A percentile compares a stretch with the other conserved stretches of the same genome.
These are phyloP conservation scores for Clarias laeviceps DNA, from an alignment of 2,797 vertebrate species.

Conservation along the genomic window DNA sequence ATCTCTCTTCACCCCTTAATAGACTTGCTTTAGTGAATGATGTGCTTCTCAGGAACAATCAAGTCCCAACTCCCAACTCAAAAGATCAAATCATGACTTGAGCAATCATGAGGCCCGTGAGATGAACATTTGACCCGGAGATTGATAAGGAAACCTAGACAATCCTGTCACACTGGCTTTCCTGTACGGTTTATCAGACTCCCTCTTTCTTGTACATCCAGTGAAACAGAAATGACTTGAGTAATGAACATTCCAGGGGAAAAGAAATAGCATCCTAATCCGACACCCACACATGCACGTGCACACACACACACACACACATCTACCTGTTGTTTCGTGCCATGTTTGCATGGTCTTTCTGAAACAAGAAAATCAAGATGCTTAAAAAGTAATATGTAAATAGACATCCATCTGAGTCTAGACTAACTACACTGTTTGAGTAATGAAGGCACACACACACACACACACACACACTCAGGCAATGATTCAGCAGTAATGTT, in stretches of 20 bases:
- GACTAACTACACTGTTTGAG: neutral
- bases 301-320: neutral
- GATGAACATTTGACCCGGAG: neutral
- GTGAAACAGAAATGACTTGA: neutral
- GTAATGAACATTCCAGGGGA: neutral
- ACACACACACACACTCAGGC: constrained; percentile 10
- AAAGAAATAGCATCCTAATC: neutral
- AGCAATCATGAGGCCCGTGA: neutral
- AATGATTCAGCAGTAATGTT: constrained; percentile 47
- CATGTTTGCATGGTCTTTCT: neutral
- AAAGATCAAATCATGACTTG: constrained; percentile 9
- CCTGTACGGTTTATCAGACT: neutral
- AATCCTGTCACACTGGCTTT: neutral
- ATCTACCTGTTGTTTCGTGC: neutral
- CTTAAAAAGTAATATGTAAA: neutral
- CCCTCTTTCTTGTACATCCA: neutral
- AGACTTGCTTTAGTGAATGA: too few relatives aligned
- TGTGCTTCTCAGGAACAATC: too few relatives aligned
- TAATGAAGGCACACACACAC: neutral
- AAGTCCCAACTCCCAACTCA: neutral
- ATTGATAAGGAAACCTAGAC: neutral
- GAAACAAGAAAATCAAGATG: neutral
- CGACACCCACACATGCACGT: neutral
- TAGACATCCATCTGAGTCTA: neutral
- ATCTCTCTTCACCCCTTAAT: neutral